Evolutionary conservation across 2,797 vertebrate genomes (phyloP), one percentile per base, ranked within the genome.

Genomic region (Hybognathus amarus): DNA sequence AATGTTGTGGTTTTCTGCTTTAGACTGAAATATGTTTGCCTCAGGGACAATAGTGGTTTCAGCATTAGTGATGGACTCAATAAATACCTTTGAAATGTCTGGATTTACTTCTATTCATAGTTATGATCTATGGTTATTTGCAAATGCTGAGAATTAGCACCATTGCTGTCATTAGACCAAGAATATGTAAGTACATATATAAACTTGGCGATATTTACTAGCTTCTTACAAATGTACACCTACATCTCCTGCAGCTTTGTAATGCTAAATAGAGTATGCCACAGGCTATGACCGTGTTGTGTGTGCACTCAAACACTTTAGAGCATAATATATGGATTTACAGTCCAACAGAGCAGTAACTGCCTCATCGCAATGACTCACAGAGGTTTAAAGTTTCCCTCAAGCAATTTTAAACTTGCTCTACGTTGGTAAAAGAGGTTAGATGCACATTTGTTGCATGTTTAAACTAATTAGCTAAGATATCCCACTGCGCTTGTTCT

Each of bases 381-480:
- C 68, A 47, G 47, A 76, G 61, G 76, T 77, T 54, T 82, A 79
- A 50, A 80, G 66, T 68, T 77, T 79, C 69, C 85, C 80, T 87
- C 78, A 67, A 84, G 85, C 79, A 50, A 69, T 47, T 82, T 84
- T 63, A 81, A 86, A 87, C 69, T 38, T 73, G 56, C 61, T 85
- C 47, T 40, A 40, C 42, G 63, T 83, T 73, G 76, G 61, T 86
- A 85, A 94, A 95, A 93, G 87, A 93, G 93, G 90, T 91, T 93
- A 90, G 87, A 91, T 93, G 27, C 52, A 73, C 80, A 50, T 80
- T 83, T 82, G 79, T 88, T 89, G 87, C 64, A 79, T 82, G 81
- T 89, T 90, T 92, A 91, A 89, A 89, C 83, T 93, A 94, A 95
- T 94, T 94, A 93, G 90, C 90, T 79, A 88, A 77, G 78, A 73